phyloP scores from a whole-genome alignment of 2,113 vertebrate genomes.

The Argyrosomus japonicus region DNA sequence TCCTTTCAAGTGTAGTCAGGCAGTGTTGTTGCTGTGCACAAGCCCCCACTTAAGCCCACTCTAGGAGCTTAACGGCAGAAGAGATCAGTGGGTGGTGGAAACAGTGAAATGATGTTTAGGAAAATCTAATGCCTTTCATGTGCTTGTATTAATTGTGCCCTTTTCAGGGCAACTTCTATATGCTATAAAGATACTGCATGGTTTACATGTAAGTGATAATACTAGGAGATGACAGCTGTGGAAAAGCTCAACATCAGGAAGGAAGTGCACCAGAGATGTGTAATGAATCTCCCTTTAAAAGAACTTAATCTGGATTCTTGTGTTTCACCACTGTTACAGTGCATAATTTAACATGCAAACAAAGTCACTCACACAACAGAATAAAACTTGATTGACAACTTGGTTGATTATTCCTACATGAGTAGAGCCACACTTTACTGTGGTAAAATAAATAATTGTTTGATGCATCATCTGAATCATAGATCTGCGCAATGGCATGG shows the following conservation, averaged over 20 bases:
- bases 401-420: background rate
- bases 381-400: too few species aligned
- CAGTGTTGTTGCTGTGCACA: background rate
- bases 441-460: slow-evolving; percentile 43
- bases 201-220: background rate
- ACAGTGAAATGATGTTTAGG: slow-evolving; percentile 6
- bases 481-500: background rate
- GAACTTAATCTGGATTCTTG: slow-evolving; percentile 11
- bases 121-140: slow-evolving; percentile 4
- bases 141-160: background rate
- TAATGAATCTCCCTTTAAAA: slow-evolving; percentile 24
- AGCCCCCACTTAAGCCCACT: background rate
- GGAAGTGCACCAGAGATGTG: background rate
- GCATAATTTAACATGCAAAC: background rate
- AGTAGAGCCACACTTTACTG: slow-evolving; percentile 7
- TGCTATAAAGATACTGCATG: background rate
- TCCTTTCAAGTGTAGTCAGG: background rate
- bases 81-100: slow-evolving; percentile 4
- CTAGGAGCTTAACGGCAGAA: slow-evolving; percentile 12
- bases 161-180: background rate
- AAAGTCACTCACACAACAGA: too few species aligned
- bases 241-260: background rate
- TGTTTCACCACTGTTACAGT: slow-evolving; percentile 6
- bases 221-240: background rate
- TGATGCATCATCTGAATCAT: slow-evolving; percentile 37